Conservation (phyloP, 2,888 invertebrate species). For the Orthonevra nobilis region DNA sequence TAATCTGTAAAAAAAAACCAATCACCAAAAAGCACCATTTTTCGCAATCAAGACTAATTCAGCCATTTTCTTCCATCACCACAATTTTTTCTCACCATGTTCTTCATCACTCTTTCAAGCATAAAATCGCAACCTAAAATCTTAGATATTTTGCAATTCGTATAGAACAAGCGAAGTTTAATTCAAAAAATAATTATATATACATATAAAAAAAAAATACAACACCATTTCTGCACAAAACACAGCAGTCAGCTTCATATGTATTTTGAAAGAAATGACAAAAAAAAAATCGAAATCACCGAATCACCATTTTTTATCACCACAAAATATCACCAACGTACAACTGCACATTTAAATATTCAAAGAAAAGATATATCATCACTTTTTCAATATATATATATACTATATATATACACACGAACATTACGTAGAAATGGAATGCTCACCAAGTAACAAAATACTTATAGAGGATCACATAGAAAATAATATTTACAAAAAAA, state of each 20-base stretch:
- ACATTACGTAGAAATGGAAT: conserved; percentile 62
- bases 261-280: conserved; percentile 41
- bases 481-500: conserved; percentile 11
- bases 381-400: conserved; percentile 57
- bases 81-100: conserved; percentile 62
- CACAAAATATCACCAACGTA: conserved; percentile 61
- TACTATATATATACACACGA: no score
- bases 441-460: conserved; percentile 49
- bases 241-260: conserved; percentile 68
- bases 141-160: conserved; percentile 52
- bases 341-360: conserved; percentile 49
- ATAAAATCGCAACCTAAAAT: conserved; percentile 60
- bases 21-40: conserved; percentile 54
- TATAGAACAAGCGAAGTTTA: conserved; percentile 29
- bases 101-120: conserved; percentile 69
- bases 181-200: conserved; percentile 7
- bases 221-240: conserved; percentile 66
- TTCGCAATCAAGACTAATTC: conserved; percentile 60
- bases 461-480: conserved; percentile 50
- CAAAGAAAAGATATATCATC: conserved; percentile 41
- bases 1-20: not conserved
- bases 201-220: conserved; percentile 29
- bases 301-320: conserved; percentile 66
- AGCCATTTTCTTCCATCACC: conserved; percentile 66
- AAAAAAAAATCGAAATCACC: conserved; percentile 41